A percentile compares a stretch with the other conserved stretches of the same genome.
phyloP scores from a whole-genome alignment of 2,113 vertebrate genomes.

The Lophura nycthemera region DNA sequence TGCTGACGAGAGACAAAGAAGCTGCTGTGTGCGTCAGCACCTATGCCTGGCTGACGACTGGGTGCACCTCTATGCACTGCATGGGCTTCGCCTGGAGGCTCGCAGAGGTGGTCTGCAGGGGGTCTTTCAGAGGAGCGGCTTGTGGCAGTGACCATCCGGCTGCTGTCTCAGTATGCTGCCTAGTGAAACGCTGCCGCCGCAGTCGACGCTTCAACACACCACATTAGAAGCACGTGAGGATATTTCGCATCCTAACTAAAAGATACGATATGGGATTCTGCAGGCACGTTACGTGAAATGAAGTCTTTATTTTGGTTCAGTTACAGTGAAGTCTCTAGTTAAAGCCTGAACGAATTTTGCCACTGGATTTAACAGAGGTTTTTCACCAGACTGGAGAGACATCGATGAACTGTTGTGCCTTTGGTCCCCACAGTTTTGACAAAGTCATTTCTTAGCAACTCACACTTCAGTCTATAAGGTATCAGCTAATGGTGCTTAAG shows the following conservation, averaged over 20 bases:
- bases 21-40: not conserved
- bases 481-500: constrained; percentile 61
- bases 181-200: not conserved
- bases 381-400: constrained; percentile 48
- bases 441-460: constrained; percentile 45
- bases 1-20: constrained; percentile 16
- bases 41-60: constrained; percentile 15
- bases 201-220: constrained; percentile 11
- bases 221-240: constrained; percentile 50
- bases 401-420: constrained; percentile 58
- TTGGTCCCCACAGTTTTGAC: constrained; percentile 45
- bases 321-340: constrained; percentile 25
- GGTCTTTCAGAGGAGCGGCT: not conserved
- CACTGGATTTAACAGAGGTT: constrained; percentile 24
- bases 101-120: not conserved
- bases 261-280: constrained; percentile 6
- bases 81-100: not conserved
- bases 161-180: constrained; percentile 23
- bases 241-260: constrained; percentile 37
- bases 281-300: not conserved
- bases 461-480: constrained; percentile 42
- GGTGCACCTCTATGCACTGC: constrained; percentile 24
- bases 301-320: constrained; percentile 20
- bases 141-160: not conserved
- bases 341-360: constrained; percentile 9